phyloP scores from a whole-genome alignment of 37 sponge, comb jelly and placozoan species.

The Oopsacas minuta region DNA sequence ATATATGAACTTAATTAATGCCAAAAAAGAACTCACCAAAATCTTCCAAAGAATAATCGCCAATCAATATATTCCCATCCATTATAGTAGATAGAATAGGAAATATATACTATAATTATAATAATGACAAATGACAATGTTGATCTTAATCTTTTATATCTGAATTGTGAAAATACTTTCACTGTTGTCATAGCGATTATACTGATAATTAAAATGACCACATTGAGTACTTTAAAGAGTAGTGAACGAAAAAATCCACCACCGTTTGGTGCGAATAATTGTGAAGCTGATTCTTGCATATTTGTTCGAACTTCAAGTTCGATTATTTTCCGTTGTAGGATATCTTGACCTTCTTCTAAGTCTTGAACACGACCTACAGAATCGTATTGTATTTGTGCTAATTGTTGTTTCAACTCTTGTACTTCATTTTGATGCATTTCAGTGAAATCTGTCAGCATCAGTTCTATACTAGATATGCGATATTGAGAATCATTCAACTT shows the following conservation, averaged over 20 bases:
- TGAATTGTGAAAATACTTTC: not conserved
- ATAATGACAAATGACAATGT: not conserved
- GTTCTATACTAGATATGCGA: not conserved
- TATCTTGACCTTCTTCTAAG: conserved; percentile 1
- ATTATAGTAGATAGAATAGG: not conserved
- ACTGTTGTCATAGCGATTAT: not conserved
- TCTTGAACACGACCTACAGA: conserved; percentile 1
- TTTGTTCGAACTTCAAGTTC: conserved; percentile 16
- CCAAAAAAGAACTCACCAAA: not conserved
- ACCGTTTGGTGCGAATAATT: conserved; percentile 5
- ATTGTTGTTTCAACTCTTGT: not conserved
- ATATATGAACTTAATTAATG: too few relatives aligned
- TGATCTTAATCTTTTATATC: not conserved
- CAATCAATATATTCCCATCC: not conserved
- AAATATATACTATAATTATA: not conserved
- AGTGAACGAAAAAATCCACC: conserved; percentile 1
- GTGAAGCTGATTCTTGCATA: conserved; percentile 17
- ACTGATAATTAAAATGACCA: not conserved
- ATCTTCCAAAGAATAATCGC: not conserved
- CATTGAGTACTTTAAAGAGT: conserved; percentile 4
- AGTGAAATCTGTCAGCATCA: not conserved
- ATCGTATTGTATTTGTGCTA: conserved; percentile 11
- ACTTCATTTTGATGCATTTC: conserved; percentile 18
- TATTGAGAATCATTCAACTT: not conserved
- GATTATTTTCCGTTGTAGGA: not conserved